These are phyloP conservation scores for Bruchidius siliquastri DNA, from an alignment of 2,888 invertebrate species.

Conservation along the genomic window DNA sequence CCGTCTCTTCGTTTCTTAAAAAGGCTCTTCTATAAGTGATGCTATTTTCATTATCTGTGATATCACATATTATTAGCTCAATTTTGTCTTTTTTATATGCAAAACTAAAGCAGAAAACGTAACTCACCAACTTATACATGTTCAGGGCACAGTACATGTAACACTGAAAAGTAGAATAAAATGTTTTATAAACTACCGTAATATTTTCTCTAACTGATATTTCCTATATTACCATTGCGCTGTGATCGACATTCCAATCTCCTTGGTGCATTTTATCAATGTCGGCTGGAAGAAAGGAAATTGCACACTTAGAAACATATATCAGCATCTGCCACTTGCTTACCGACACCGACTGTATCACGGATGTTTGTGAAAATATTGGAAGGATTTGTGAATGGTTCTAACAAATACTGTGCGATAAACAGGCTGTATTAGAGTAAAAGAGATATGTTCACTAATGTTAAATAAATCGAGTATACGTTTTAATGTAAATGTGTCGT, in stretches of 20 bases:
- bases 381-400: not conserved
- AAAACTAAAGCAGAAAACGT: not conserved
- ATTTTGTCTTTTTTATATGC: too few species aligned
- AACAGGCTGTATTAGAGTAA: too few species aligned
- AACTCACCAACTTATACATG: constrained; percentile 51
- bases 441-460: too few species aligned
- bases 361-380: not conserved
- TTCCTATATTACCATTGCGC: constrained; percentile 27
- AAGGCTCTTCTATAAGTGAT: too few species aligned
- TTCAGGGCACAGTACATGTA: constrained; percentile 52
- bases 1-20: too few species aligned
- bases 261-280: constrained; percentile 37
- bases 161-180: constrained; percentile 41
- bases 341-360: not conserved
- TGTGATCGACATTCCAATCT: constrained; percentile 33
- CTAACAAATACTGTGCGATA: not conserved
- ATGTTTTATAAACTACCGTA: not conserved
- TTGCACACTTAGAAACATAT: constrained; percentile 3
- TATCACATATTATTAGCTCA: too few species aligned
- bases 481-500: too few species aligned
- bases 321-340: not conserved
- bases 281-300: constrained; percentile 28
- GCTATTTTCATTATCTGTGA: too few species aligned
- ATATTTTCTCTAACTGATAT: not conserved
- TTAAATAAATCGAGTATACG: too few species aligned